phyloP scores from a whole-genome alignment of 2,113 vertebrate species.

The Neolamprologus caudopunctatus region DNA sequence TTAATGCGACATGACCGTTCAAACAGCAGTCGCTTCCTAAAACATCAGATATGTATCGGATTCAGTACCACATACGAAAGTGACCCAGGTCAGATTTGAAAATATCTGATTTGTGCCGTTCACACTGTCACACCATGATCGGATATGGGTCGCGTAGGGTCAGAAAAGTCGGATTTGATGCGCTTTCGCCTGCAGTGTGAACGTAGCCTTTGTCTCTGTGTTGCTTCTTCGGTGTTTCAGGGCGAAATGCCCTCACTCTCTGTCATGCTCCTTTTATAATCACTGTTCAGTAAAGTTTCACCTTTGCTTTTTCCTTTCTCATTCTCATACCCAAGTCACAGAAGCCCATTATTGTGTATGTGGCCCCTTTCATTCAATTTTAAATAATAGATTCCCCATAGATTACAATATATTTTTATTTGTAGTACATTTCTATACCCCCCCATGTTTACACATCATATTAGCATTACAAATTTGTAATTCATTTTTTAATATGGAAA shows the following conservation, averaged over 20 bases:
- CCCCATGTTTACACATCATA: not conserved
- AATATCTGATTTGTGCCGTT: rapidly evolving
- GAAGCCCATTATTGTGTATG: not conserved
- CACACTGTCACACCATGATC: rapidly evolving
- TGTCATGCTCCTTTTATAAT: not conserved
- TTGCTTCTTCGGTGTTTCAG: rapidly evolving
- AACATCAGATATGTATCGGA: rapidly evolving
- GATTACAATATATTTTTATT: not conserved
- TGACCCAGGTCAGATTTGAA: not conserved
- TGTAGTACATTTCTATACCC: not conserved
- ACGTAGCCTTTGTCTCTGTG: not conserved
- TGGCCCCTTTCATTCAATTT: not conserved
- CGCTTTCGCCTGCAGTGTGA: not conserved
- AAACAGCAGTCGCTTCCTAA: rapidly evolving
- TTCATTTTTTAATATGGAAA: not conserved
- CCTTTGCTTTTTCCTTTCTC: not conserved
- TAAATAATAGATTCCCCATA: not conserved
- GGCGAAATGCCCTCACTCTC: not conserved
- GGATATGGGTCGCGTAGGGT: not conserved
- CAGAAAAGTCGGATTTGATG: rapidly evolving
- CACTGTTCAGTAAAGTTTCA: not conserved
- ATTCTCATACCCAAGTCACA: not conserved
- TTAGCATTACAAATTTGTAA: not conserved
- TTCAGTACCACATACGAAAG: rapidly evolving
- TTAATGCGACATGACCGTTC: rapidly evolving